Evolutionary conservation across 1,140 invertebrate genomes (phyloP), one percentile per base, ranked within the genome.

Genomic region (Campoletis sonorensis): DNA sequence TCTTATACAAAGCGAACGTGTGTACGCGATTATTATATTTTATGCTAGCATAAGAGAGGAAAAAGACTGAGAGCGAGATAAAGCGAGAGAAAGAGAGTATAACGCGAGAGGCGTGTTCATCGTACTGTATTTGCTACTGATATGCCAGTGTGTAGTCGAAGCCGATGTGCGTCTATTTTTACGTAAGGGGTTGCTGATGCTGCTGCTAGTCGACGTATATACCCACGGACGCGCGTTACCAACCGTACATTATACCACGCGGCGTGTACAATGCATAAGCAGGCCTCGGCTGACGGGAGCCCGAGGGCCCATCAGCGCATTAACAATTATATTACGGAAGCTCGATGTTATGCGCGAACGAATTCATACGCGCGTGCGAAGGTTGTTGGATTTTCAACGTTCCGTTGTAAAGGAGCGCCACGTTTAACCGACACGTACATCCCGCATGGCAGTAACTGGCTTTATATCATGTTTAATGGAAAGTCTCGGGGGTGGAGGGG

Each of bases 271-370:
- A 85, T 88, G 87, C 86, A 87, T 88, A 87, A 89, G 88, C 86
- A 84, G 80, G 73, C 73, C 27, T 70, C 68, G 73, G 76, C 64
- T 78, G 67, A 78, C 33, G 61, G 73, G 30, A 67, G 87, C 85
- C 84, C 85, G 85, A 81, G 87, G 81, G 88, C 85, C 85, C 87
- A 90, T 86, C 88, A 87, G 89, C 89, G 86, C 88, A 90, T 90
- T 89, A 90, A 89, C 88, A 89, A 90, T 90, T 89, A 89, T 90
- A 90, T 90, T 89, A 89, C 88, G 85, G 89, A 89, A 89, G 88
- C 88, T 90, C 87, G 84, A 82, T 85, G 86, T 86, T 89, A 88
- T 84, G 88, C 89, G 88, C 87, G 83, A 86, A 82, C 83, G 87
- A 87, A 89, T 89, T 89, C 85, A 87, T 88, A 89, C 84, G 84